Percentiles rank a stretch among this genome's conserved stretches.
These are phyloP conservation scores for Scaptomyza flava DNA, from an alignment of 2,888 invertebrate genomes.

Conservation along the genomic window DNA sequence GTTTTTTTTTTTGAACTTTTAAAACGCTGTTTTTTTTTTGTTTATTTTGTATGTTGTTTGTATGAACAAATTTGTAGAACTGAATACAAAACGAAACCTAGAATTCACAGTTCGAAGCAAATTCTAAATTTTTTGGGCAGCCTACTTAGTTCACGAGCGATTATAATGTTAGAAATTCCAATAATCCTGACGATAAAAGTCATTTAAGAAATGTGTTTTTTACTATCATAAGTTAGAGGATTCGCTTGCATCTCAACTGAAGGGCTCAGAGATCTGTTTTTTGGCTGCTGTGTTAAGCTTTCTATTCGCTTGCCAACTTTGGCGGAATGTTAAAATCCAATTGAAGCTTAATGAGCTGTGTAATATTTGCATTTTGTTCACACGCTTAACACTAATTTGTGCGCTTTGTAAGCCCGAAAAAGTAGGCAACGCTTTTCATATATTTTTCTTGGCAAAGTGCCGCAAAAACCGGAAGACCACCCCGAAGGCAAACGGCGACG, in stretches of 20 bases:
- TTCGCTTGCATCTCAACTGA: neutral
- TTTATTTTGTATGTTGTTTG: no score
- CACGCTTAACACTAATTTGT: slow-evolving; percentile 68
- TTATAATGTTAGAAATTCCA: no score
- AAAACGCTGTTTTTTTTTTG: no score
- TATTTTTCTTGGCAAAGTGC: slow-evolving; percentile 67
- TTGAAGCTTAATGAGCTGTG: slow-evolving; percentile 72
- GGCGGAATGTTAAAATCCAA: slow-evolving; percentile 55
- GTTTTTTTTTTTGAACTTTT: no score
- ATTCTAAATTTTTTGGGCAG: no score
- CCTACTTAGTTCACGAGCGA: no score
- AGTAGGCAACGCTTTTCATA: slow-evolving; percentile 39
- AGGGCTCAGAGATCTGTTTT: neutral
- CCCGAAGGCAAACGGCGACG: neutral
- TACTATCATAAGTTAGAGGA: no score
- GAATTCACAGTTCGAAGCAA: no score
- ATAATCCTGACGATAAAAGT: no score
- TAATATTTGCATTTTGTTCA: slow-evolving; percentile 76
- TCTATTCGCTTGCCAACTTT: slow-evolving; percentile 46
- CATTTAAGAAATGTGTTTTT: no score
- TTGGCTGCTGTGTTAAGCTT: neutral
- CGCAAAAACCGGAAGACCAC: slow-evolving; percentile 29
- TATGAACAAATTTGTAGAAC: no score
- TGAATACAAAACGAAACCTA: no score
- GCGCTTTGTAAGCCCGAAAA: slow-evolving; percentile 37